Evolutionary conservation across 2,113 vertebrate genomes (phyloP).

Genomic region (Engraulis encrasicolus): DNA sequence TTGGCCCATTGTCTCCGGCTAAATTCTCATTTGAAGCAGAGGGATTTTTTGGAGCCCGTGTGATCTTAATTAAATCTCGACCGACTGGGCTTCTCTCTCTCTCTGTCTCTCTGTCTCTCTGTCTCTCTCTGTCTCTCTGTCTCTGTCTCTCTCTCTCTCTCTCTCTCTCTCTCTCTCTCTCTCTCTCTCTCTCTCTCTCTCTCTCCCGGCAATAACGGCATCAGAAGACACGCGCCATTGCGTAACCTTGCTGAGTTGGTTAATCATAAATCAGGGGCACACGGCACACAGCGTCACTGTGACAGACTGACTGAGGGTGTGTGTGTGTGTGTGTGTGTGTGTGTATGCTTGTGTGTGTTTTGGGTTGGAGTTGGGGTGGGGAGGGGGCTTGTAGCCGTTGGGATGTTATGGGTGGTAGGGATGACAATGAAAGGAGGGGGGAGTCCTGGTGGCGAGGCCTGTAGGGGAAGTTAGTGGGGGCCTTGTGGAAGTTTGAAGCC

Average conservation of each 20-base stretch:
- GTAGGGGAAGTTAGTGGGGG: neutral
- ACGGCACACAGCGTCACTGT: constrained; percentile 69
- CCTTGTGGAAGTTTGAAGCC: neutral
- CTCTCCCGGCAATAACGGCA: constrained; percentile 85
- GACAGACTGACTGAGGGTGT: too few species aligned
- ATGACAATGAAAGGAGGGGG: neutral
- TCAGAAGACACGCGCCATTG: constrained; percentile 87
- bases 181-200: too few species aligned
- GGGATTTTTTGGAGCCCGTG: constrained; percentile 92
- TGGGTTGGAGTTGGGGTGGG: neutral
- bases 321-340: too few species aligned
- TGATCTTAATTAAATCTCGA: constrained; percentile 99
- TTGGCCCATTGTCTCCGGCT: constrained; percentile 88
- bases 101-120: too few species aligned
- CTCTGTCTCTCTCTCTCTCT: too few species aligned
- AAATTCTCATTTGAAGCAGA: constrained; percentile 90
- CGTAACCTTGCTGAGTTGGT: constrained; percentile 83
- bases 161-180: too few species aligned
- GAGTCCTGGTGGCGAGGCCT: neutral
- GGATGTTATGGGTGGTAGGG: neutral
- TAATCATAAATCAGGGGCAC: constrained; percentile 83
- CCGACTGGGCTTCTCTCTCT: too few species aligned
- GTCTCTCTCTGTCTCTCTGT: too few species aligned
- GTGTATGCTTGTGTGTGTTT: neutral
- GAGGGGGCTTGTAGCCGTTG: neutral